Evolutionary conservation across 2,113 vertebrate genomes (phyloP).

Genomic region (Phrynosoma blainvillii): DNA sequence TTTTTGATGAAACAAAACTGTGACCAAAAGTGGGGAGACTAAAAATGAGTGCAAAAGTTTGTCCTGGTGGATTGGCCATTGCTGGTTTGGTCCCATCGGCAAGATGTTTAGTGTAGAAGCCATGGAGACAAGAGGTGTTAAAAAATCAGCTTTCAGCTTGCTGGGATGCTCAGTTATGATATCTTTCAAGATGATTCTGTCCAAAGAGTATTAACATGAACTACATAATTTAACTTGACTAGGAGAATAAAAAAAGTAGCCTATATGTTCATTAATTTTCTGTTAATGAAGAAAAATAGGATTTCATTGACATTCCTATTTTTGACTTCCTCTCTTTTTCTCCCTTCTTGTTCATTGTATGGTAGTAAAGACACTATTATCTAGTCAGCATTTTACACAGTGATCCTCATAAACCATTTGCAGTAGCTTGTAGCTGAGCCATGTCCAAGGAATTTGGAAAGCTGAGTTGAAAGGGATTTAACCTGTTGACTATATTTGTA

Average conservation of each 20-base stretch:
- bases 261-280: background rate
- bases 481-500: slow-evolving; percentile 35
- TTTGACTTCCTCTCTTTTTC: background rate
- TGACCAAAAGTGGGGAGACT: too few relatives aligned
- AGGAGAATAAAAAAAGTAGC: background rate
- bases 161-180: too few relatives aligned
- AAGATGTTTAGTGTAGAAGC: too few relatives aligned
- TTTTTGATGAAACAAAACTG: too few relatives aligned
- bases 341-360: slow-evolving; percentile 5
- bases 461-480: slow-evolving; percentile 31
- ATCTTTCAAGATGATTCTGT: too few relatives aligned
- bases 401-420: slow-evolving; percentile 66
- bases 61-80: too few relatives aligned
- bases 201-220: background rate
- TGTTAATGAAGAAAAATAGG: background rate
- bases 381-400: slow-evolving; percentile 47
- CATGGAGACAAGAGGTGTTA: too few relatives aligned
- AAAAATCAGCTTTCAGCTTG: too few relatives aligned
- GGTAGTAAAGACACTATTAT: slow-evolving; percentile 38
- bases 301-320: background rate
- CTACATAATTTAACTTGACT: background rate
- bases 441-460: slow-evolving; percentile 42
- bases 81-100: too few relatives aligned
- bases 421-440: slow-evolving; percentile 56
- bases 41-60: too few relatives aligned